Percentiles rank a stretch among this genome's conserved stretches.
Conservation (phyloP, 2,113 vertebrate genomes). For the Oriolus oriolus region DNA sequence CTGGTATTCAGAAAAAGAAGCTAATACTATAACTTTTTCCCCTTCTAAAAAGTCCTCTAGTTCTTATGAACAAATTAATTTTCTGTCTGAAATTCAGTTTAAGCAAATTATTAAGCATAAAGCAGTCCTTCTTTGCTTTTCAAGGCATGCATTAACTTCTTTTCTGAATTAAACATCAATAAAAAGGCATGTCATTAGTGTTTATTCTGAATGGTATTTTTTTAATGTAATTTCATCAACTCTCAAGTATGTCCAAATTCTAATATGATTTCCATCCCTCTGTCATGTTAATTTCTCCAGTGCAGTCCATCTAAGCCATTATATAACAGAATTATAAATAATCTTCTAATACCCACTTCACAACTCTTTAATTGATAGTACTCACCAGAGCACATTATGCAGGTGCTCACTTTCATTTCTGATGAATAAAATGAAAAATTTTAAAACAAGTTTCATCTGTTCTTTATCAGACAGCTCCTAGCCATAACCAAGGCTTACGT, state of each 20-base stretch:
- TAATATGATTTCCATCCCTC: slow-evolving; percentile 68
- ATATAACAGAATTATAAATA: slow-evolving; percentile 47
- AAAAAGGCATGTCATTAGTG: slow-evolving; percentile 74
- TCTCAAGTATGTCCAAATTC: slow-evolving; percentile 57
- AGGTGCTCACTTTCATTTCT: slow-evolving; percentile 14
- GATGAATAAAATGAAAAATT: slow-evolving; percentile 46
- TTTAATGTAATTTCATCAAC: slow-evolving; percentile 63
- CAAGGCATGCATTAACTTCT: slow-evolving; percentile 55
- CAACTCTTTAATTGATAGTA: slow-evolving; percentile 59
- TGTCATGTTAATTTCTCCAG: slow-evolving; percentile 51
- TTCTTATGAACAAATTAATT: slow-evolving; percentile 72
- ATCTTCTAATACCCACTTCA: slow-evolving; percentile 24
- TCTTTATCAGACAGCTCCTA: background rate
- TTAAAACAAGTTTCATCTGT: slow-evolving; percentile 18
- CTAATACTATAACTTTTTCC: background rate
- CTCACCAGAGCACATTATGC: background rate
- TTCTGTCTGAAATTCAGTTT: slow-evolving; percentile 72
- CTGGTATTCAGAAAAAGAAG: background rate
- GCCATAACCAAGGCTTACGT: background rate
- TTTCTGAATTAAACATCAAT: slow-evolving; percentile 83
- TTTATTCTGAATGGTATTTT: slow-evolving; percentile 65
- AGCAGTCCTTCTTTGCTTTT: slow-evolving; percentile 37
- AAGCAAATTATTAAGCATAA: slow-evolving; percentile 75
- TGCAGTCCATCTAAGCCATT: background rate
- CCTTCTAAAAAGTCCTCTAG: background rate